These are phyloP conservation scores for Spodoptera frugiperda DNA, from an alignment of 1,140 invertebrate species.

Conservation along the genomic window DNA sequence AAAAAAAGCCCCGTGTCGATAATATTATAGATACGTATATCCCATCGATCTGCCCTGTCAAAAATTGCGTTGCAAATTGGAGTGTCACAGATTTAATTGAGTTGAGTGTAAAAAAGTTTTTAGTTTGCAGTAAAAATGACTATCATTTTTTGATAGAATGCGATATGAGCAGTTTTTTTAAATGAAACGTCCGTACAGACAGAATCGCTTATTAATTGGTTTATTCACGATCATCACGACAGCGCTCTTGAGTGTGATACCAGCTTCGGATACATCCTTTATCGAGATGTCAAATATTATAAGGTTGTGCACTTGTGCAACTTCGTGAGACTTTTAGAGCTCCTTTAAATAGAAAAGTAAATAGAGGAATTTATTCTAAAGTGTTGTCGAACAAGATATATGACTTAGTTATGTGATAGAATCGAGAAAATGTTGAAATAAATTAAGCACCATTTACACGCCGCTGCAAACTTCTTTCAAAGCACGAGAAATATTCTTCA, in stretches of 20 bases:
- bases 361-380: background rate
- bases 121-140: background rate
- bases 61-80: conserved; percentile 37
- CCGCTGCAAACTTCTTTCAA: conserved; percentile 11
- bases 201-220: no score
- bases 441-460: conserved; percentile 24
- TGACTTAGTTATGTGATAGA: background rate
- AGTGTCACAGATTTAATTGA: conserved; percentile 44
- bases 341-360: no score
- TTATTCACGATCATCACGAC: no score
- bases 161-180: no score
- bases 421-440: background rate
- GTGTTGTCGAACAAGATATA: background rate
- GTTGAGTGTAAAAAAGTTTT: conserved; percentile 21
- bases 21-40: no score
- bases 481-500: conserved; percentile 26
- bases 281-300: no score
- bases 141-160: background rate
- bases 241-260: no score
- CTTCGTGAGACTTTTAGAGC: no score
- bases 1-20: no score
- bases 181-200: no score
- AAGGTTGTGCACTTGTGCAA: no score
- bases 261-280: no score
- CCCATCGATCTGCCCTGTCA: background rate